Base-by-base conservation (phyloP, 2,888 invertebrate species). In the Dioctria rufipes region DNA sequence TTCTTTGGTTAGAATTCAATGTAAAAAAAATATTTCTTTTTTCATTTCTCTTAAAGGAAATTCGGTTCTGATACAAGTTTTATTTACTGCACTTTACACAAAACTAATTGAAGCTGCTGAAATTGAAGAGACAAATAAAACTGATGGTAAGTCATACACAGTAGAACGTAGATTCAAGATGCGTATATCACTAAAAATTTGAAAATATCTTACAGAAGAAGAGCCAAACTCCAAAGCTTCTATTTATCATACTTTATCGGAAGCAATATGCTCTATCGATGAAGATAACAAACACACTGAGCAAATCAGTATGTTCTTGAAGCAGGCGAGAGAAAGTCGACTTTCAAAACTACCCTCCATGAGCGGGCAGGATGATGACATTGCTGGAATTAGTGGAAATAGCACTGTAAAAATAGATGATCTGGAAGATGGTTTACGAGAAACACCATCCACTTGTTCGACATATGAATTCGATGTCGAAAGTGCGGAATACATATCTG, bases 271-370 rank as follows among this genome's bases (percentile, higher is more conserved):
- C 86, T 93, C 93, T 39, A 92, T 95, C 73, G 95, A 95, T 86
- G 95, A 95, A 85, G 94, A 94, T 81, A 92, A 95, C 86, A 94
- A 94, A 84, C 95, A 95, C 85, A 95, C 95, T 0, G 92, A 93
- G 82, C 93, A 95, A 85, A 93, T 95, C 69, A 91, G 92, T 9
- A 89, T 91, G 58, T 91, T 95, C 58, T 87, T 94, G 11, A 89
- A 90, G 8, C 90, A 91, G 84, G 90, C 91, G 2, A 90, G 90
- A 82, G 90, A 89, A 43, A 61, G 80, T 37, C 86, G 88, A 1
- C 78, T 89, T 42, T 86, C 88, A 0, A 87, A 86, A 67, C 87
- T 37, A 1, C 40, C 51, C 39, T 71, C 51, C 8, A 40, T 86
- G 63, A 90, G 89, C 58, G 89, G 90, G 0, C 83, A 90, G 67